Evolutionary conservation across 92 coral and sea anemone species (phyloP).

Genomic region (Epizoanthus rinbou): DNA sequence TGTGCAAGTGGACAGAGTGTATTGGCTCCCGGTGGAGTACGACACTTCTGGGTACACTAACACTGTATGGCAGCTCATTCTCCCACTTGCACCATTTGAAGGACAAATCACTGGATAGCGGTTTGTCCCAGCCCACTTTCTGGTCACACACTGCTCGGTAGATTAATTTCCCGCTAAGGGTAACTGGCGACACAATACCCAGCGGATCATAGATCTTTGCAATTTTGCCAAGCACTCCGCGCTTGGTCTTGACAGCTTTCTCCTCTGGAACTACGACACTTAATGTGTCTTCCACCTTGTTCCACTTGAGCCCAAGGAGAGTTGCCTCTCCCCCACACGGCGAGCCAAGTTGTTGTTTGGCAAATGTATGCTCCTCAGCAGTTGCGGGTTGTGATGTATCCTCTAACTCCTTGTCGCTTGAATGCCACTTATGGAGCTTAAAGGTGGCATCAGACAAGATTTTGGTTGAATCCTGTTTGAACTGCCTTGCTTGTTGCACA

Average conservation of each 20-base stretch:
- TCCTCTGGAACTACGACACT: conserved; percentile 34
- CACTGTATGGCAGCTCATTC: not conserved
- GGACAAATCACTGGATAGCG: not conserved
- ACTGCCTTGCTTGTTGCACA: not conserved
- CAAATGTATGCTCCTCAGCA: not conserved
- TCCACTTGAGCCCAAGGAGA: conserved; percentile 42
- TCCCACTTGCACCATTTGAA: not conserved
- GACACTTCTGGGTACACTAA: not conserved
- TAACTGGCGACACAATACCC: not conserved
- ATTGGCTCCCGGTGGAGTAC: conserved; percentile 17
- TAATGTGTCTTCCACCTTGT: conserved; percentile 21
- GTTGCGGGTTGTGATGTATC: not conserved
- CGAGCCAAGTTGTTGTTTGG: conserved; percentile 18
- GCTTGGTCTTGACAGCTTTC: conserved; percentile 22
- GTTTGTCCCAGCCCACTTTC: not conserved
- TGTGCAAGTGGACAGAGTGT: not conserved
- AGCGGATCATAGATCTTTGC: conserved; percentile 15
- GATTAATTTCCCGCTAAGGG: not conserved
- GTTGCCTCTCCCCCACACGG: not conserved
- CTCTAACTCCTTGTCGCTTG: not conserved
- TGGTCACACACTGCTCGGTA: not conserved
- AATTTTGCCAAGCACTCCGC: conserved; percentile 26
- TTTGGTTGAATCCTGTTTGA: not conserved
- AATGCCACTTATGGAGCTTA: conserved; percentile 12
- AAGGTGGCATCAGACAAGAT: conserved; percentile 12